These are phyloP conservation scores for Corythucha ciliata DNA, from an alignment of 2,888 invertebrate genomes.

Conservation along the genomic window DNA sequence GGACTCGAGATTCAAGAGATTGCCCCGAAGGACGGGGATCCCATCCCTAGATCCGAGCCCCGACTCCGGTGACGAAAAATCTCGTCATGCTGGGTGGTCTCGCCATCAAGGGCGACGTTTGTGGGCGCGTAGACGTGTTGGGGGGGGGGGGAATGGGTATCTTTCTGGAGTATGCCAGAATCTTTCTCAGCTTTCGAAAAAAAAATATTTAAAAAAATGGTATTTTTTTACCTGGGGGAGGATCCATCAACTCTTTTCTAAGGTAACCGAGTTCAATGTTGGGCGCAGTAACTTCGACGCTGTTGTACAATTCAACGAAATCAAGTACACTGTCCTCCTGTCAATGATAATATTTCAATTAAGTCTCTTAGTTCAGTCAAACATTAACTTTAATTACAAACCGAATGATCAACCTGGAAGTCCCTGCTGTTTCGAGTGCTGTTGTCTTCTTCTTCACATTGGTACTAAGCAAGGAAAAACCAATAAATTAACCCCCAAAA, in stretches of 20 bases:
- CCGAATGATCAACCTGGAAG: slow-evolving; percentile 23
- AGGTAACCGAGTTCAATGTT: slow-evolving; percentile 58
- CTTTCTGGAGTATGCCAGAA: no score
- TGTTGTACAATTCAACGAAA: slow-evolving; percentile 65
- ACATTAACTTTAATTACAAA: neutral
- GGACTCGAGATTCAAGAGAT: no score
- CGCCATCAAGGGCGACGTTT: no score
- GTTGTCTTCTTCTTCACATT: slow-evolving; percentile 22
- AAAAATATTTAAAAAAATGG: no score
- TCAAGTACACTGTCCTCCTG: slow-evolving; percentile 49
- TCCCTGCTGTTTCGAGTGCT: slow-evolving; percentile 24
- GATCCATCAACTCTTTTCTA: slow-evolving; percentile 22
- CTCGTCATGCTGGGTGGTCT: no score
- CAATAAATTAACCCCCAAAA: neutral
- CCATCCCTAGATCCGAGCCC: no score
- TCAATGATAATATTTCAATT: neutral
- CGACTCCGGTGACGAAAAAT: no score
- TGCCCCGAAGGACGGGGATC: no score
- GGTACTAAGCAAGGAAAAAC: slow-evolving; percentile 18
- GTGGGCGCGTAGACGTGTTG: no score
- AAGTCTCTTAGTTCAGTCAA: neutral
- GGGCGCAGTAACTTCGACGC: slow-evolving; percentile 68
- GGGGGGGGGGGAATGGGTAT: no score
- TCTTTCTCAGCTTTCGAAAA: no score
- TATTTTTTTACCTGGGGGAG: no score